Evolutionary conservation across 1,140 invertebrate genomes (phyloP).

Genomic region (Papilio glaucus): DNA sequence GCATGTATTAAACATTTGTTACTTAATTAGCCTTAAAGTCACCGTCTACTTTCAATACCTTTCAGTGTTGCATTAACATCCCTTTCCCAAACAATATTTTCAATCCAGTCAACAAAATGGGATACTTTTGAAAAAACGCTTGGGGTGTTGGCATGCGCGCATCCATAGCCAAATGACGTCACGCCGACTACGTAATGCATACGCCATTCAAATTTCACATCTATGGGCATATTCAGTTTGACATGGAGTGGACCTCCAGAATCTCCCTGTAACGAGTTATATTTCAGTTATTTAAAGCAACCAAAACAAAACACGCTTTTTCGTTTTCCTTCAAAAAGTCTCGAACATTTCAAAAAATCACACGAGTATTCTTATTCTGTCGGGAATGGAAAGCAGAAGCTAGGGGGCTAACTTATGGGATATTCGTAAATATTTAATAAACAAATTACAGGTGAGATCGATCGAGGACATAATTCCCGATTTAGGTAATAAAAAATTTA

Average conservation of each 20-base stretch:
- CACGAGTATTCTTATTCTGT: too few relatives aligned
- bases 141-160: conserved; percentile 35
- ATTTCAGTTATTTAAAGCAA: too few relatives aligned
- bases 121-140: conserved; percentile 42
- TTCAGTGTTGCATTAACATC: conserved; percentile 2
- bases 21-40: background rate
- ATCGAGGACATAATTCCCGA: too few relatives aligned
- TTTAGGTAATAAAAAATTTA: too few relatives aligned
- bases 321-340: background rate
- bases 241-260: conserved; percentile 43
- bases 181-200: conserved; percentile 42
- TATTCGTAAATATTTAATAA: too few relatives aligned
- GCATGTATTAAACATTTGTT: too few relatives aligned
- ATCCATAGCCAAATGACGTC: conserved; percentile 45
- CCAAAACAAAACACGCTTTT: too few relatives aligned
- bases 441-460: too few relatives aligned
- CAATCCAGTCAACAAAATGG: conserved; percentile 41
- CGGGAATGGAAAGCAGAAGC: too few relatives aligned
- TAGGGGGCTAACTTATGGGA: too few relatives aligned
- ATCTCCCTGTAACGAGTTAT: conserved; percentile 43
- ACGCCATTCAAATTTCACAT: conserved; percentile 8
- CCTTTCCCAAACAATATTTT: conserved; percentile 39
- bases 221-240: background rate
- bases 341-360: too few relatives aligned
- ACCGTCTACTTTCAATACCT: background rate